phyloP scores from a whole-genome alignment of 2,113 vertebrate genomes.

The Martes martes region DNA sequence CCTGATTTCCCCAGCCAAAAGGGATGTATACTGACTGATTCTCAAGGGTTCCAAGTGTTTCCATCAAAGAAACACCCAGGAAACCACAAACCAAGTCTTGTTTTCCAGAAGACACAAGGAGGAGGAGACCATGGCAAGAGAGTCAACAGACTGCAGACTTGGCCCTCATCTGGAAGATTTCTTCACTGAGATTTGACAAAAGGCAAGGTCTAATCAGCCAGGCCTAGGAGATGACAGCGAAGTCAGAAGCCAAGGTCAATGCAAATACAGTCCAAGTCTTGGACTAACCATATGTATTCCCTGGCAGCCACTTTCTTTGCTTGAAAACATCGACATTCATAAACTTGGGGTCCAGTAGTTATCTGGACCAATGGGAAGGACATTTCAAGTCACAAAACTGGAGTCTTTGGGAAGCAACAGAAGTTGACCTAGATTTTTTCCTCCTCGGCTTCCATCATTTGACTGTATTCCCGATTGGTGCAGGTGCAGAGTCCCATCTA shows the following conservation, averaged over 20 bases:
- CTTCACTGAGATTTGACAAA: not conserved
- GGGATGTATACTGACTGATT: not conserved
- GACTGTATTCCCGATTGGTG: not conserved
- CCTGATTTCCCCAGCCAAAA: not conserved
- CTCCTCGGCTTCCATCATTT: not conserved
- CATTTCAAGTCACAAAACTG: not conserved
- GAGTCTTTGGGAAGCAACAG: not conserved
- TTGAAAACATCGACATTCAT: not conserved
- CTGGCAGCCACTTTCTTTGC: not conserved
- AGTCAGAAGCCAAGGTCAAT: not conserved
- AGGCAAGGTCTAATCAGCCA: not conserved
- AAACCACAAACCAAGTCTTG: not conserved
- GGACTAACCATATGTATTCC: not conserved
- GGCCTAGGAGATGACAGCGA: not conserved
- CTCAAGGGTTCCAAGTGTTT: not conserved
- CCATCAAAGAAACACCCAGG: not conserved
- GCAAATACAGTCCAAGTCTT: not conserved
- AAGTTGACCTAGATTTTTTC: conserved; percentile 3
- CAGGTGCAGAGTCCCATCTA: conserved; percentile 23
- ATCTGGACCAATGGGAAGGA: not conserved
- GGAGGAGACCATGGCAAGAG: not conserved
- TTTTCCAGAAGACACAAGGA: not conserved
- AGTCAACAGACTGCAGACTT: not conserved
- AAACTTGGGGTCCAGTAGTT: not conserved
- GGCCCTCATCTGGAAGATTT: not conserved